phyloP scores from a whole-genome alignment of 2,113 vertebrate genomes.

The Malurus alboscapulatus region DNA sequence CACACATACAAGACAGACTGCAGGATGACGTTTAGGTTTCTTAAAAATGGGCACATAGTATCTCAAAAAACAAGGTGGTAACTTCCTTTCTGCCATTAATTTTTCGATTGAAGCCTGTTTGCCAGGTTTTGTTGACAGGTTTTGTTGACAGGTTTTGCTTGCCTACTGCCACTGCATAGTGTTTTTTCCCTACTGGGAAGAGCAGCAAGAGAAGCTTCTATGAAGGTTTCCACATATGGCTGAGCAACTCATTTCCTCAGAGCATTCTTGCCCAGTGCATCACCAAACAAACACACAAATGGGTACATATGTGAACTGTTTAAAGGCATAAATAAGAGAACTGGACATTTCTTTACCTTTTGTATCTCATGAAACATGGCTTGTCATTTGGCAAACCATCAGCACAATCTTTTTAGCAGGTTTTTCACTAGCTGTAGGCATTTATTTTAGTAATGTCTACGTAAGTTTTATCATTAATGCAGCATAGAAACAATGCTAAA shows the following conservation, averaged over 20 bases:
- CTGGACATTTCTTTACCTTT: background rate
- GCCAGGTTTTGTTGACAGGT: background rate
- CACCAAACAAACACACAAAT: background rate
- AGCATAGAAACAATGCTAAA: background rate
- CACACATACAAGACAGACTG: background rate
- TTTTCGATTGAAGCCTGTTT: background rate
- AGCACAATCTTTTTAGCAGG: background rate
- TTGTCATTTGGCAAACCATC: background rate
- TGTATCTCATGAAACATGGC: background rate
- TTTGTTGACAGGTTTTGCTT: background rate
- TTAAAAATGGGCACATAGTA: background rate
- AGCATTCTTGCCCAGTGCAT: background rate
- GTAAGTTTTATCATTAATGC: background rate
- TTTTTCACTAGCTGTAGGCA: background rate
- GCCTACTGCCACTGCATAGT: background rate
- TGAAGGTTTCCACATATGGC: rapidly evolving
- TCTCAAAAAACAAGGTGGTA: background rate
- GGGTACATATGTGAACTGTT: background rate
- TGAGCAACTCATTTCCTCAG: slow-evolving; percentile 5
- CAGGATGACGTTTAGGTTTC: background rate
- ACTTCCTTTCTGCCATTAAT: background rate
- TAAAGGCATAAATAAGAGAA: background rate
- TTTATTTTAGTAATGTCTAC: background rate
- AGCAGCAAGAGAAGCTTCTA: background rate
- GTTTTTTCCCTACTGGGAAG: background rate